A percentile compares a stretch with the other conserved stretches of the same genome.
phyloP scores from a whole-genome alignment of 2,797 vertebrate genomes.

The Dicrostonyx torquatus region DNA sequence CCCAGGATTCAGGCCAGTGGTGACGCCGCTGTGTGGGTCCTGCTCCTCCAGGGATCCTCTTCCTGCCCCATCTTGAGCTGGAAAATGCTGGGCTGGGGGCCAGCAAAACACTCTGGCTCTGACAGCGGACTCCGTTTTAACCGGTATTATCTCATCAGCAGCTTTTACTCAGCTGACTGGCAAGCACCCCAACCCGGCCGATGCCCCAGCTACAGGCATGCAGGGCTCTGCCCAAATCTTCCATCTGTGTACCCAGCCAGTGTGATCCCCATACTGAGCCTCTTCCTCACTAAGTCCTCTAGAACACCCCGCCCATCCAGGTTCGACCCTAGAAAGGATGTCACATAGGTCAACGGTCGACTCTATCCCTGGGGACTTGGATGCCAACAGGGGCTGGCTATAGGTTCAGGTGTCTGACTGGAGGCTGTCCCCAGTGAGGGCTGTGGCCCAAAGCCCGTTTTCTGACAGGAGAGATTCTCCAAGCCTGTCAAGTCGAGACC shows the following conservation, averaged over 20 bases:
- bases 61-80: slow-evolving; percentile 62
- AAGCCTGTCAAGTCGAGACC: rapidly evolving
- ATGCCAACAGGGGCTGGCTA: no score
- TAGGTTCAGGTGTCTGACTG: not conserved
- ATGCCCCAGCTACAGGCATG: slow-evolving; percentile 57
- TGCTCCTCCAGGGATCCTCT: slow-evolving; percentile 29
- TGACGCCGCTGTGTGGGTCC: rapidly evolving
- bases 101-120: slow-evolving; percentile 77
- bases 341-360: not conserved
- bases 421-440: not conserved
- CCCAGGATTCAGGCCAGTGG: not conserved
- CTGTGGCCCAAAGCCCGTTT: not conserved
- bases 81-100: slow-evolving; percentile 65
- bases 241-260: slow-evolving; percentile 61
- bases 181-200: slow-evolving; percentile 73
- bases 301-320: not conserved
- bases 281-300: not conserved
- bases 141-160: slow-evolving; percentile 76
- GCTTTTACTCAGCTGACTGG: slow-evolving; percentile 83
- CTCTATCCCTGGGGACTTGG: not conserved
- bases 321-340: not conserved
- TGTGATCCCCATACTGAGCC: not conserved
- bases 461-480: rapidly evolving
- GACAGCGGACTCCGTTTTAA: slow-evolving; percentile 69
- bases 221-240: slow-evolving; percentile 41